Conservation (phyloP, 2,888 invertebrate species). For the Phaonia tiefii region DNA sequence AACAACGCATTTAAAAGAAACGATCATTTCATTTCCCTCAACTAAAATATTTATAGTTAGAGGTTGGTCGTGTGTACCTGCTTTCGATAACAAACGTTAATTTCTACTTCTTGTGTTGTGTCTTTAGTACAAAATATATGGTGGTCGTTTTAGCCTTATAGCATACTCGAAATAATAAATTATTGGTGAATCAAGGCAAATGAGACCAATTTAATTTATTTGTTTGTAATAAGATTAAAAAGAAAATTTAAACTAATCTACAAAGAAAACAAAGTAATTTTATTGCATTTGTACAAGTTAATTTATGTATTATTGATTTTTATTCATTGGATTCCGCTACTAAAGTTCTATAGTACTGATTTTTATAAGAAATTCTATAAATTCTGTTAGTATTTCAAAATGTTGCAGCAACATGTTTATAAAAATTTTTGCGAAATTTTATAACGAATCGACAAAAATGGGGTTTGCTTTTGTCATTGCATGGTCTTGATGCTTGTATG, state of each 20-base stretch:
- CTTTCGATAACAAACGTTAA: constrained; percentile 58
- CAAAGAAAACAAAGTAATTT: too few species aligned
- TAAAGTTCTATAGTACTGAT: too few species aligned
- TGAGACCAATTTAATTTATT: constrained; percentile 31
- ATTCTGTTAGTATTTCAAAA: not conserved
- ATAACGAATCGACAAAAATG: too few species aligned
- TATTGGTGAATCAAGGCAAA: not conserved
- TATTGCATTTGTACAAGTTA: too few species aligned
- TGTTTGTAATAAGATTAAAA: constrained; percentile 1
- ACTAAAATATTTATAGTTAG: constrained; percentile 47
- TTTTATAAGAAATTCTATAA: constrained; percentile 16
- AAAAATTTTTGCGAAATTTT: constrained; percentile 5
- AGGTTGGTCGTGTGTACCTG: constrained; percentile 63
- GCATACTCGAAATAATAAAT: constrained; percentile 62
- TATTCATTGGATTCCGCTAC: too few species aligned
- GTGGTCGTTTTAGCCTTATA: constrained; percentile 60
- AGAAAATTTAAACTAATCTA: too few species aligned
- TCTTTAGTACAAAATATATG: constrained; percentile 50
- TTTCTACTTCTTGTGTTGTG: constrained; percentile 34
- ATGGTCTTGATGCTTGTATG: too few species aligned
- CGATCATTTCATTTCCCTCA: constrained; percentile 40
- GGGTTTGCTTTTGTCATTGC: too few species aligned
- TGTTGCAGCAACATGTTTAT: constrained; percentile 15
- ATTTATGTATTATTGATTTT: too few species aligned
- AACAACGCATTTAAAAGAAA: constrained; percentile 61